phyloP scores from a whole-genome alignment of 2,113 vertebrate genomes.

The Indri indri region DNA sequence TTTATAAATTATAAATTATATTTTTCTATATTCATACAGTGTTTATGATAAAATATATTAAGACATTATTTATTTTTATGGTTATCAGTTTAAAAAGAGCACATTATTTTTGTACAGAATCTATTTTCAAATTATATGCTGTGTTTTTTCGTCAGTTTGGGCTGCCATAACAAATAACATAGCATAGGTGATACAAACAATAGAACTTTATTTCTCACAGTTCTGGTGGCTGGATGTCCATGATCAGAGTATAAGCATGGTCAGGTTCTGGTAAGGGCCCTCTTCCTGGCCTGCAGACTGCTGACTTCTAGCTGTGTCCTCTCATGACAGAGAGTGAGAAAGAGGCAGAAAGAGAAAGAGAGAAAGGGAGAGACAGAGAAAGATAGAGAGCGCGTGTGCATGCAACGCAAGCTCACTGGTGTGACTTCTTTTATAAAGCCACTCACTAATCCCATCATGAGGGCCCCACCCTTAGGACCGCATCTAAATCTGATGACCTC shows the following conservation, averaged over 20 bases:
- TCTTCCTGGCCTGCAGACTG: fast-evolving
- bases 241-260: neutral
- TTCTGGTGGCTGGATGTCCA: neutral
- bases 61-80: neutral
- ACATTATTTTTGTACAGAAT: neutral
- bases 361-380: no score
- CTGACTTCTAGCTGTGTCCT: neutral
- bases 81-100: neutral
- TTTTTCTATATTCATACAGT: neutral
- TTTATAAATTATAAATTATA: neutral
- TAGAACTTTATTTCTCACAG: neutral
- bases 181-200: neutral
- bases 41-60: neutral
- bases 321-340: neutral
- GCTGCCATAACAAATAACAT: neutral
- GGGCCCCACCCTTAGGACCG: neutral
- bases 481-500: neutral
- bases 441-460: no score
- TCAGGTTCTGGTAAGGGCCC: neutral
- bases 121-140: neutral
- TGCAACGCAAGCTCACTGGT: fast-evolving
- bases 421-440: neutral
- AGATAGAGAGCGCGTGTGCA: no score
- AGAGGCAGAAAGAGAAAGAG: neutral
- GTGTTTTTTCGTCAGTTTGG: neutral